Evolutionary conservation across 2,113 vertebrate genomes (phyloP), one percentile per base, ranked within the genome.

Genomic region (Hucho hucho): DNA sequence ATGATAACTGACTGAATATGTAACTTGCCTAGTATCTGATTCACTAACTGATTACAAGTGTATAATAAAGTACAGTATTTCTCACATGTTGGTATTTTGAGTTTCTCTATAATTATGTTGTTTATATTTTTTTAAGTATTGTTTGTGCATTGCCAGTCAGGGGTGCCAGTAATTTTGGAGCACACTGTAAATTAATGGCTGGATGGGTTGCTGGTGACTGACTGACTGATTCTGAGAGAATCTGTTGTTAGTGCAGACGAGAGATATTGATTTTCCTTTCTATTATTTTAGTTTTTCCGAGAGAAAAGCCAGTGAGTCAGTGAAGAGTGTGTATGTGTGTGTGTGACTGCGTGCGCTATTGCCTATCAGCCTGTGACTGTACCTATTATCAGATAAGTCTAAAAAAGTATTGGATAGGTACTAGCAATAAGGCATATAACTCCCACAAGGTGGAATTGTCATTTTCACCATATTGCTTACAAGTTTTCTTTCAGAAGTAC

Each of bases 211-310:
- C 37, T 43, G 37, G 37, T 3, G 37, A 47, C 47, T 18, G 53
- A 56, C 56, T 26, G 24, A 16, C 76, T 64, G 43, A 65, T 72
- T 59, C 69, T 73, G 82, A 65, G 61, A 70, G 46, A 58, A 25
- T 83, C 82, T 65, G 87, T 79, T 83, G 83, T 90, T 89, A 86
- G 87, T 83, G 65, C 83, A 74, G 84, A 84, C 79, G 77, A 76
- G 70, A 81, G 80, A 70, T 87, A 92, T 91, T 85, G 89, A 91
- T 91, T 91, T 80, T 69, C 80, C 85, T 78, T 79, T 85, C 87
- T 88, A 84, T 91, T 89, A 87, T 90, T 89, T 90, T 89, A 86
- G 77, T 87, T 89, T 90, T 87, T 83, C 72, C n/a, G 76, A 69
- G 63, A 77, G 75, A 81, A 88, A 79, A 79, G 68, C 76, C 20